These are phyloP conservation scores for Meandrusa payeni DNA, from an alignment of 2,888 invertebrate genomes.

Conservation along the genomic window DNA sequence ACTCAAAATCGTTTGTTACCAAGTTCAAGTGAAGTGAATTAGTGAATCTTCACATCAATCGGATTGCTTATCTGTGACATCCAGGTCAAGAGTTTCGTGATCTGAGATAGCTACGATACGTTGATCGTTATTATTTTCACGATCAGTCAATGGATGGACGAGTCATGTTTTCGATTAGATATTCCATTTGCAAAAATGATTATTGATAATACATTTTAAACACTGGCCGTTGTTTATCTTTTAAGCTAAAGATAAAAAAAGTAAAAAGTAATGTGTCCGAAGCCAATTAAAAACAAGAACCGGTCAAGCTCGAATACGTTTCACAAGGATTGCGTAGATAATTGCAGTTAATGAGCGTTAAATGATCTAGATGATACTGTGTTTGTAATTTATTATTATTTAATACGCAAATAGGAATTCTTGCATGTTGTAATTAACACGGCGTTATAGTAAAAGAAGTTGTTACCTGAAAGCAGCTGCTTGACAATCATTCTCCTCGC, in stretches of 20 bases:
- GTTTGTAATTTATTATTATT: no score
- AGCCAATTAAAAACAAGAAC: slow-evolving; percentile 4
- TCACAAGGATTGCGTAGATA: neutral
- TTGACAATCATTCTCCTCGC: slow-evolving; percentile 94
- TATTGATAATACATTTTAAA: slow-evolving; percentile 17
- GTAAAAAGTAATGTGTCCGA: neutral
- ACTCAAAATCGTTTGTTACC: slow-evolving; percentile 24
- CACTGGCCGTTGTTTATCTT: slow-evolving; percentile 15
- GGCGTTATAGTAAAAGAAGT: no score
- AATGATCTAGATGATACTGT: no score
- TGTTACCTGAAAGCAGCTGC: slow-evolving; percentile 93
- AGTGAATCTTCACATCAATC: slow-evolving; percentile 68
- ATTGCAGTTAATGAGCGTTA: slow-evolving; percentile 6
- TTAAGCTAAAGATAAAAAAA: slow-evolving; percentile 1
- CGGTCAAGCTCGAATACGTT: neutral
- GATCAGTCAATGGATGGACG: slow-evolving; percentile 61
- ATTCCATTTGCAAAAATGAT: slow-evolving; percentile 27
- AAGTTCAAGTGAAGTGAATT: slow-evolving; percentile 41
- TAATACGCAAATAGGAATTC: no score
- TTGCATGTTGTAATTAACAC: no score
- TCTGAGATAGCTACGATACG: slow-evolving; percentile 53
- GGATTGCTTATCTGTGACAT: slow-evolving; percentile 63
- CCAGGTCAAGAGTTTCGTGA: slow-evolving; percentile 67
- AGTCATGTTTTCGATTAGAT: slow-evolving; percentile 57
- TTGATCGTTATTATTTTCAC: slow-evolving; percentile 62